phyloP scores from a whole-genome alignment of 2,888 invertebrate genomes.

The Tyria jacobaeae region DNA sequence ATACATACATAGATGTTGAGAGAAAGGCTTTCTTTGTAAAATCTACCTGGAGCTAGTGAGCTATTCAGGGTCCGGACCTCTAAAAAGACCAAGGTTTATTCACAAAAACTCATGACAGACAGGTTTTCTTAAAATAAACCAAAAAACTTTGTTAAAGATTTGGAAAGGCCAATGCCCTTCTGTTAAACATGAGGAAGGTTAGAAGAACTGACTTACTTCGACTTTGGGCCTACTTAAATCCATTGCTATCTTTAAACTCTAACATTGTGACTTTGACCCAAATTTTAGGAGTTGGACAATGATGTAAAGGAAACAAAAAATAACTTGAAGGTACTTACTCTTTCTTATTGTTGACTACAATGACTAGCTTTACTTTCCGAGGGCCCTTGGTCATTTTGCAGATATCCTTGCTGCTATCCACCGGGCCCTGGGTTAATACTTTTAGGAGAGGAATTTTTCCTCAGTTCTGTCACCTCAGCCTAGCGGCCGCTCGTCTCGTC shows the following conservation, averaged over 20 bases:
- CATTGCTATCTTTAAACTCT: neutral
- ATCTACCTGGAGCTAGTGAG: too few relatives aligned
- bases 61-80: too few relatives aligned
- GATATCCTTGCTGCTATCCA: slow-evolving; percentile 77
- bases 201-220: neutral
- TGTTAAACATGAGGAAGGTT: neutral
- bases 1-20: too few relatives aligned
- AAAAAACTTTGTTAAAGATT: neutral
- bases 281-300: neutral
- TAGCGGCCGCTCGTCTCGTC: slow-evolving; percentile 66
- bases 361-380: slow-evolving; percentile 86
- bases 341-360: slow-evolving; percentile 87
- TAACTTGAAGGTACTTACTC: slow-evolving; percentile 76
- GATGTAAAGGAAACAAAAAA: neutral
- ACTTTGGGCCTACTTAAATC: neutral
- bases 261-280: neutral
- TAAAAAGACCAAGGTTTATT: too few relatives aligned
- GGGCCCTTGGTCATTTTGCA: slow-evolving; percentile 87
- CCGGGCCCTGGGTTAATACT: slow-evolving; percentile 83
- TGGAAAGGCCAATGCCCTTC: neutral
- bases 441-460: slow-evolving; percentile 84
- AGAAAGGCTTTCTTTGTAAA: too few relatives aligned
- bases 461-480: slow-evolving; percentile 69
- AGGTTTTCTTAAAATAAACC: too few relatives aligned
- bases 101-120: too few relatives aligned